Percentiles rank a stretch among this genome's conserved stretches.
These are phyloP conservation scores for Pachycephus smyrnensis DNA, from an alignment of 2,888 invertebrate species.

Conservation along the genomic window DNA sequence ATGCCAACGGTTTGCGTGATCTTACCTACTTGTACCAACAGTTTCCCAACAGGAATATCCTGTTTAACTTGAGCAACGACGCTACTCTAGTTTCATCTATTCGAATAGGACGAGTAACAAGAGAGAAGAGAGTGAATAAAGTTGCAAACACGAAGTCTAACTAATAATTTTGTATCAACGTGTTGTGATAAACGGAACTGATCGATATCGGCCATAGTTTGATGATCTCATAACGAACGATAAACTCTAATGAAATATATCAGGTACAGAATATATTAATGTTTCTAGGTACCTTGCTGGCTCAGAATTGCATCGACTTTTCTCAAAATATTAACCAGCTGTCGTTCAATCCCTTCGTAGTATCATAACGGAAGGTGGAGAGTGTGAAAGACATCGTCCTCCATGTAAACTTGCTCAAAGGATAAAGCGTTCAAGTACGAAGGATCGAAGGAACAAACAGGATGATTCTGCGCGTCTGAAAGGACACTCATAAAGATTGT, in stretches of 20 bases:
- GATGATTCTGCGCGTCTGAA: constrained; percentile 53
- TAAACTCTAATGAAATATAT: not conserved
- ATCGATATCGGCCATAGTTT: not conserved
- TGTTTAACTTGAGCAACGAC: not conserved
- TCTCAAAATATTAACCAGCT: not conserved
- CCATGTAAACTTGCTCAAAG: not conserved
- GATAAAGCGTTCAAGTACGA: not conserved
- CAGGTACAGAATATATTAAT: not conserved
- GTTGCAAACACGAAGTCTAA: not conserved
- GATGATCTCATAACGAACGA: not conserved
- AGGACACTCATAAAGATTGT: constrained; percentile 5
- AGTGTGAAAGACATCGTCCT: too few species aligned
- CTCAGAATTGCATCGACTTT: not conserved
- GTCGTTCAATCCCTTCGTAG: too few species aligned
- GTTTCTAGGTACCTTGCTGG: not conserved
- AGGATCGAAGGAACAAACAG: constrained; percentile 41
- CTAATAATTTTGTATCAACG: not conserved
- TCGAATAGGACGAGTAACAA: not conserved
- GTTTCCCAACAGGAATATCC: not conserved
- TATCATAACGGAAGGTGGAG: too few species aligned
- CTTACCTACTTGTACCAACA: not conserved
- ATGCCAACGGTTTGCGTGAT: not conserved
- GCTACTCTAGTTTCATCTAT: not conserved
- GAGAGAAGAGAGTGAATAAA: not conserved
- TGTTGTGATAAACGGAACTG: not conserved